Percentiles rank a stretch among this genome's conserved stretches.
These are phyloP conservation scores for Gadopsis bispinosus DNA, from an alignment of 2,797 vertebrate genomes.

Conservation along the genomic window DNA sequence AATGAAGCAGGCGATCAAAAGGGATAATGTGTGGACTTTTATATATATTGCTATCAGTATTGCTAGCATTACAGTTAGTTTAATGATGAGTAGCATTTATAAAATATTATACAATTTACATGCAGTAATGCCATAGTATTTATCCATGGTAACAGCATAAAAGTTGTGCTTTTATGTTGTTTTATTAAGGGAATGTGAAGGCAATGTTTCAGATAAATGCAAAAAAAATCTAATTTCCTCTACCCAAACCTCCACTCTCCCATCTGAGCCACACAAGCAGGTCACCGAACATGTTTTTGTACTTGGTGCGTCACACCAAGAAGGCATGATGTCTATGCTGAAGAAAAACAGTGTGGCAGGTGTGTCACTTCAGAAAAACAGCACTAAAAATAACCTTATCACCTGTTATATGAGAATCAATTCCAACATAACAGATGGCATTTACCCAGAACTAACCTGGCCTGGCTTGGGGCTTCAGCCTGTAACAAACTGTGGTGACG, in stretches of 20 bases:
- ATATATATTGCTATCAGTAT: neutral
- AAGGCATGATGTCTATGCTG: neutral
- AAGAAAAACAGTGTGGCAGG: slow-evolving; percentile 42
- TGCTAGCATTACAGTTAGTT: neutral
- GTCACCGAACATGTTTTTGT: slow-evolving; percentile 43
- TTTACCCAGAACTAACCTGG: slow-evolving; percentile 28
- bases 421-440: slow-evolving; percentile 50
- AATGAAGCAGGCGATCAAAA: no score
- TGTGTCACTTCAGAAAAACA: slow-evolving; percentile 38
- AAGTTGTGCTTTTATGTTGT: neutral
- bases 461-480: neutral
- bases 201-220: neutral
- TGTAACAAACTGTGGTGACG: neutral
- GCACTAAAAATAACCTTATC: slow-evolving; percentile 54
- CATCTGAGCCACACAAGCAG: neutral
- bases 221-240: neutral
- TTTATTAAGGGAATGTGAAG: neutral
- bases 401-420: slow-evolving; percentile 42
- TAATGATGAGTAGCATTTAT: neutral
- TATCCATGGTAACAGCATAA: neutral
- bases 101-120: neutral
- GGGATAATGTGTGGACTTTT: neutral
- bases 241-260: no score
- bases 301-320: neutral
- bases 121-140: neutral